Conservation (phyloP, 2,888 invertebrate genomes). For the Stictocephala bisonia region DNA sequence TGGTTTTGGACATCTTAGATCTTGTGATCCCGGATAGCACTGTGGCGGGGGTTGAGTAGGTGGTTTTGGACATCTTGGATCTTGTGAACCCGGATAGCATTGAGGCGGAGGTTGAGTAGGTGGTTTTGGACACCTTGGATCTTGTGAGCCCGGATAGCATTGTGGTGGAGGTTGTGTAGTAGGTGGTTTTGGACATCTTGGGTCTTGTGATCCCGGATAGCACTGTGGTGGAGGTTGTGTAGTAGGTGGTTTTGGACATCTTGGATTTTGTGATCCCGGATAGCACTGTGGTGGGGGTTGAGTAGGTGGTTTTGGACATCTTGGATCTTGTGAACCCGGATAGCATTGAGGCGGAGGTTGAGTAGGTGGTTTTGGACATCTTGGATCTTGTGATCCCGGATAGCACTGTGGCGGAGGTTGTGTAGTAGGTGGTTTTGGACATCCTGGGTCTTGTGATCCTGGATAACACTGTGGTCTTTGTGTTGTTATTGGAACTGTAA, state of each 20-base stretch:
- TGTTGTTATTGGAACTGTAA: conserved; percentile 42
- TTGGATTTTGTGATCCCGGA: conserved; percentile 59
- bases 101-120: conserved; percentile 53
- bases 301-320: conserved; percentile 60
- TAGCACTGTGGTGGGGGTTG: conserved; percentile 41
- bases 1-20: conserved; percentile 56
- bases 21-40: conserved; percentile 60
- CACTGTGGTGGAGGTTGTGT: conserved; percentile 45
- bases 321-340: conserved; percentile 64
- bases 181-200: conserved; percentile 56
- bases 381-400: conserved; percentile 57
- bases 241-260: conserved; percentile 53
- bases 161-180: conserved; percentile 51
- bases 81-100: conserved; percentile 64
- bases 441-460: conserved; percentile 58
- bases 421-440: conserved; percentile 53
- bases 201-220: conserved; percentile 57
- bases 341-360: conserved; percentile 61
- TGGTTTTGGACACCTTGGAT: conserved; percentile 63
- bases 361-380: conserved; percentile 59
- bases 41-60: conserved; percentile 63
- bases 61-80: conserved; percentile 63
- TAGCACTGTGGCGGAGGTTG: conserved; percentile 53
- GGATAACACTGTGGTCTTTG: conserved; percentile 49
- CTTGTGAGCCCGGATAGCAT: conserved; percentile 64